A percentile compares a stretch with the other conserved stretches of the same genome.
phyloP scores from a whole-genome alignment of 92 coral and sea anemone species.

The Umimayanthus chanpuru region DNA sequence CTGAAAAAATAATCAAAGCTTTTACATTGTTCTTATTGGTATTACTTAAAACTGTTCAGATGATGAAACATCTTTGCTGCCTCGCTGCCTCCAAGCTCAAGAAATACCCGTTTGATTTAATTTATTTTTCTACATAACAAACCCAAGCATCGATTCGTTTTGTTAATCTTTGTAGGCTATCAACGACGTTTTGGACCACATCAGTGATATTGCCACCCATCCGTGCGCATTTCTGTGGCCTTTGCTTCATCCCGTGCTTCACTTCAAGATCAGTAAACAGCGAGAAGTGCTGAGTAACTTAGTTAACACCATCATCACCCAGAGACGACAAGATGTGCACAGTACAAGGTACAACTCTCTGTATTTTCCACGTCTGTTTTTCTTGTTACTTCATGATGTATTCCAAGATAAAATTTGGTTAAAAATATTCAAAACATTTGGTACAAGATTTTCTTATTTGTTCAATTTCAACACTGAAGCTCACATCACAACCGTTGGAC shows the following conservation, averaged over 20 bases:
- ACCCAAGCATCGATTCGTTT: background rate
- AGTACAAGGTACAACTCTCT: constrained; percentile 8
- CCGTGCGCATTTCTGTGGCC: constrained; percentile 39
- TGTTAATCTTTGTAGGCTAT: constrained; percentile 13
- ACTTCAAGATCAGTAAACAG: constrained; percentile 34
- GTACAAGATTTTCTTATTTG: no score
- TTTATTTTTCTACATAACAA: no score
- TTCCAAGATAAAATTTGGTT: background rate
- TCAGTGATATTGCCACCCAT: constrained; percentile 37
- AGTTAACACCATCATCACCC: constrained; percentile 29
- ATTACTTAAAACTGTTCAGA: no score
- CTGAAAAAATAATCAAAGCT: background rate
- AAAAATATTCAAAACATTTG: background rate
- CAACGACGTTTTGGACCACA: constrained; percentile 36
- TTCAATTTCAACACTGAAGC: no score
- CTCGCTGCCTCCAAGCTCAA: no score
- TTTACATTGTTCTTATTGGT: background rate
- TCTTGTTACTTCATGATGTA: background rate
- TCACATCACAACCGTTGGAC: no score
- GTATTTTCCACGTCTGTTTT: background rate
- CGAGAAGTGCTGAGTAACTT: constrained; percentile 17
- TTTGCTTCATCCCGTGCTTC: constrained; percentile 29
- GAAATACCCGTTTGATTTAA: background rate
- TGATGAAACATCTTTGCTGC: no score
- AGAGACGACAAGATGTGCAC: constrained; percentile 29